Percentiles rank a stretch among this genome's conserved stretches.
These are phyloP conservation scores for Metopia argyrocephala DNA, from an alignment of 2,888 invertebrate species.

Conservation along the genomic window DNA sequence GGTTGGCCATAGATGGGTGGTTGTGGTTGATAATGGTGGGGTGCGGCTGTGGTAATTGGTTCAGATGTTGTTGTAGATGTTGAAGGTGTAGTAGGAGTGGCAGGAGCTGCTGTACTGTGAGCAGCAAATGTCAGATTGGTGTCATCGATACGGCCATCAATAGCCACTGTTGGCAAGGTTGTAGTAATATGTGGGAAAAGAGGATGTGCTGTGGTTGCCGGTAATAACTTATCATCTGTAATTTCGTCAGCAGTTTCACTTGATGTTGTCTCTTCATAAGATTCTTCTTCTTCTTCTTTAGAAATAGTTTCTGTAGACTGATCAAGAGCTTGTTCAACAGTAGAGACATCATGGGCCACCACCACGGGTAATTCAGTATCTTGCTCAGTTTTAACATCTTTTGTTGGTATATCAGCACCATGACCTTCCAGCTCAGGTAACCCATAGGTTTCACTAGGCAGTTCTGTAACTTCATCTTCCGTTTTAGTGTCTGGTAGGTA, in stretches of 20 bases:
- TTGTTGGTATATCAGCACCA: background rate
- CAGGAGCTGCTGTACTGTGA: conserved; percentile 28
- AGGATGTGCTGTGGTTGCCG: conserved; percentile 71
- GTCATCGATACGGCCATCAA: conserved; percentile 67
- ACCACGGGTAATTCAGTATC: conserved; percentile 14
- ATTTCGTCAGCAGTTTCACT: conserved; percentile 63
- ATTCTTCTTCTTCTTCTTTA: conserved; percentile 42
- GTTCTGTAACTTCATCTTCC: background rate
- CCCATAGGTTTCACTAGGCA: background rate
- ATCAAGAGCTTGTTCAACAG: conserved; percentile 51
- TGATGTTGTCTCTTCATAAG: conserved; percentile 18
- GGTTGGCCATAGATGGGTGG: conserved; percentile 72
- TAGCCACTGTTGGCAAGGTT: conserved; percentile 62
- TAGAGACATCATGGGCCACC: conserved; percentile 42
- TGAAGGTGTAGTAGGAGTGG: conserved; percentile 52
- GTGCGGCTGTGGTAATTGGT: conserved; percentile 68
- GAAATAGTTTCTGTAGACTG: conserved; percentile 30
- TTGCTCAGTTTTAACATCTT: conserved; percentile 12
- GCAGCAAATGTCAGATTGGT: conserved; percentile 52
- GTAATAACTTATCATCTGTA: conserved; percentile 52
- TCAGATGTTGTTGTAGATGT: conserved; percentile 62
- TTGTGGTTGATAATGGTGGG: conserved; percentile 71
- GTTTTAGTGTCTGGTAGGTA: background rate
- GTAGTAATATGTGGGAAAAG: conserved; percentile 70
- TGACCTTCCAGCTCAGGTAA: background rate